These are phyloP conservation scores for Aurelia aurita DNA, from an alignment of 30 jellyfish, hydroid and myxozoan species.

Conservation along the genomic window DNA sequence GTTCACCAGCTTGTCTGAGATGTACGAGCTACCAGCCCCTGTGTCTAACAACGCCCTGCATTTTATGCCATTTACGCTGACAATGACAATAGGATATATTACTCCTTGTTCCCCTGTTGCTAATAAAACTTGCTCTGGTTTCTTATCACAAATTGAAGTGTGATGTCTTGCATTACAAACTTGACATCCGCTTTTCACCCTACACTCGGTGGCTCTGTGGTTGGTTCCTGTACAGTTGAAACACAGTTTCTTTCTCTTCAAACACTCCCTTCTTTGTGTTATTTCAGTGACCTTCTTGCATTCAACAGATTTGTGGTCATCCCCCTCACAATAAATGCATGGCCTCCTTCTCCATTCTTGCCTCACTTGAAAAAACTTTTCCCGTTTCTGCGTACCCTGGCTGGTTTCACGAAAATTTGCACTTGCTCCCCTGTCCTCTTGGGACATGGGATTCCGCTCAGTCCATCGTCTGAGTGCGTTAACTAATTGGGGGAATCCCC, in stretches of 20 bases:
- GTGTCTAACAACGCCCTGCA: constrained; percentile 75
- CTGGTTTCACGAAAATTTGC: constrained; percentile 28
- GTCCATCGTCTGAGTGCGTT: constrained; percentile 78
- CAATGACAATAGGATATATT: constrained; percentile 31
- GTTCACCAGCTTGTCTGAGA: constrained; percentile 49
- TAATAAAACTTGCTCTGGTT: constrained; percentile 22
- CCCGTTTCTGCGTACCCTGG: constrained; percentile 34
- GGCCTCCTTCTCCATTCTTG: constrained; percentile 16
- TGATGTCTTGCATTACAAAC: constrained; percentile 67
- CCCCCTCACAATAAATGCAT: constrained; percentile 26
- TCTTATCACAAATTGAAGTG: constrained; percentile 63
- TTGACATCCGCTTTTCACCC: constrained; percentile 29
- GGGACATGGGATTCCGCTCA: constrained; percentile 72
- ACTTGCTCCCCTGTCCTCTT: constrained; percentile 43
- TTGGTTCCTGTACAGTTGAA: constrained; percentile 69
- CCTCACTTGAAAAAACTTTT: constrained; percentile 32
- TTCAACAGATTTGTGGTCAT: constrained; percentile 37
- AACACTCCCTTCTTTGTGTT: constrained; percentile 10
- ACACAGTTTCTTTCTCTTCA: constrained; percentile 62
- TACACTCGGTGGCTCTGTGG: constrained; percentile 61
- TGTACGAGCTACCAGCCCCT: constrained; percentile 85
- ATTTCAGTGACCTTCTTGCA: constrained; percentile 21
- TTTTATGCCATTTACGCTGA: constrained; percentile 44
- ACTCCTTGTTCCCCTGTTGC: constrained; percentile 42
- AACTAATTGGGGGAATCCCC: constrained; percentile 64